Conservation (phyloP, 92 coral and sea anemone species). For the Plumapathes pennacea region DNA sequence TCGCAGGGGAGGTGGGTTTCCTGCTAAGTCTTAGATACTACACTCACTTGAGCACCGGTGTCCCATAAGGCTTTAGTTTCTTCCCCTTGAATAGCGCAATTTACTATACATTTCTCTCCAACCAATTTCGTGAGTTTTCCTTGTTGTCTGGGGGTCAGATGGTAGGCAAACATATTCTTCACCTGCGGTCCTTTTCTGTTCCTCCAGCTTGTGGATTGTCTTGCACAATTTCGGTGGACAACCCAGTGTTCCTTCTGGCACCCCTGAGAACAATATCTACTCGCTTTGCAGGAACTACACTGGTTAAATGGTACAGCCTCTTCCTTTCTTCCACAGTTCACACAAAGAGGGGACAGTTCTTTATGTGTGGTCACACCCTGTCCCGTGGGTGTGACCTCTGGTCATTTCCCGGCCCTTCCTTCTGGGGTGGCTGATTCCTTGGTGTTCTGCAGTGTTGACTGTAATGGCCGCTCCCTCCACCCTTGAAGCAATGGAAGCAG, state of each 20-base stretch:
- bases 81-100: constrained; percentile 27
- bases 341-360: constrained; percentile 18
- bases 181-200: constrained; percentile 1
- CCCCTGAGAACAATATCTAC: constrained; percentile 11
- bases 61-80: constrained; percentile 56
- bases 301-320: neutral
- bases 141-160: constrained; percentile 52
- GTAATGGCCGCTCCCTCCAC: constrained; percentile 55
- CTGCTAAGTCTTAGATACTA: constrained; percentile 18
- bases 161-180: constrained; percentile 26
- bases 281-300: neutral
- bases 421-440: constrained; percentile 1
- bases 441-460: constrained; percentile 33
- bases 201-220: constrained; percentile 5
- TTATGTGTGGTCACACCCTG: constrained; percentile 36
- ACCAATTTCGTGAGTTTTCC: constrained; percentile 24
- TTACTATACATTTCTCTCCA: constrained; percentile 43
- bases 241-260: constrained; percentile 10
- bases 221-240: neutral
- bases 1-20: constrained; percentile 22
- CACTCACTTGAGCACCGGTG: constrained; percentile 63
- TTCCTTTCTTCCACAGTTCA: constrained; percentile 19
- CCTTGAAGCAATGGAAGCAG: constrained; percentile 66
- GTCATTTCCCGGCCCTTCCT: constrained; percentile 30
- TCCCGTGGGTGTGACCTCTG: constrained; percentile 38